Evolutionary conservation across 2,113 vertebrate genomes (phyloP), one percentile per base, ranked within the genome.

Genomic region (Epinephelus lanceolatus): DNA sequence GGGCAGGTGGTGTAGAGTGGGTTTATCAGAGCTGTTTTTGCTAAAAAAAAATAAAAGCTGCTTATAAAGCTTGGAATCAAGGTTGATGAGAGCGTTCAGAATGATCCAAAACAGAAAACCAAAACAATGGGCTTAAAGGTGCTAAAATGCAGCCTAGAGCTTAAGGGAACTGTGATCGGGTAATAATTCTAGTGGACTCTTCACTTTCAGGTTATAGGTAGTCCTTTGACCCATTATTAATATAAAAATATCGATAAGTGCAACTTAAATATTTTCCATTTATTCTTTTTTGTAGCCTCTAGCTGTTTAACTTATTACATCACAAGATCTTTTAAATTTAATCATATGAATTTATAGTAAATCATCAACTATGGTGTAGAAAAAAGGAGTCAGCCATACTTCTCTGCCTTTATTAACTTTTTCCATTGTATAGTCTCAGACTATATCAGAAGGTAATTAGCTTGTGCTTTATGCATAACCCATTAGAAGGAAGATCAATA

Each of bases 401-500:
- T 59, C 59, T 69, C 53, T 60, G 15, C 17, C 27, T 40, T 75
- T 51, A 68, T 78, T 55, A 80, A 76, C 73, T n/a, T 63, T 60
- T n/a, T 51, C 10, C 40, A 9, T 45, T 70, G 33, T 59, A 30
- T 4, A 25, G 27, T 55, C 61, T 76, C 27, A 18, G 30, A n/a
- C 14, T 59, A 66, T 65, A 57, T 68, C 51, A 69, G 61, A 88
- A 76, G 45, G 81, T 71, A 89, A 87, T 86, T 71, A 86, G 76
- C 73, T 61, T 57, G 65, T 60, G 61, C 78, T 68, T 90, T 66
- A 66, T 88, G 83, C 68, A 74, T 87, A 69, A 83, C 37, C 80
- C 80, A 81, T 89, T 68, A 77, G 78, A 77, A 51, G 23, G 67
- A 66, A 47, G 63, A 89, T 92, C 88, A 75, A 90, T 91, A 90